Percentiles rank a stretch among this genome's conserved stretches.
phyloP scores from a whole-genome alignment of 2,888 invertebrate species.

The Coremacera marginata region DNA sequence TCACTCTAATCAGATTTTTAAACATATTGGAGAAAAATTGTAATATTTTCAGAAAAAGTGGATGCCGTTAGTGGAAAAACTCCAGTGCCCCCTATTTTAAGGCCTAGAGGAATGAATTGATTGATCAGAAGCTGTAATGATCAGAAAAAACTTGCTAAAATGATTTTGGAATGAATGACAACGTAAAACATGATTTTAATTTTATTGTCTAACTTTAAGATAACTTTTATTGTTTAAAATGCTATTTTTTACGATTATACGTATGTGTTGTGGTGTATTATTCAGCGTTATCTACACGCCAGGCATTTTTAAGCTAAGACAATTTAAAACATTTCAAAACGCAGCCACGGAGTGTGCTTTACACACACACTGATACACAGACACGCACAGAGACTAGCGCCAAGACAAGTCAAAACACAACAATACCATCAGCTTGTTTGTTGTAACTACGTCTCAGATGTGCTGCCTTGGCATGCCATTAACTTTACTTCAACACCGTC shows the following conservation, averaged over 20 bases:
- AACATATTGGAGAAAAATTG: too few relatives aligned
- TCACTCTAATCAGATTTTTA: too few relatives aligned
- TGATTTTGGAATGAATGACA: too few relatives aligned
- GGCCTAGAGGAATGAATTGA: too few relatives aligned
- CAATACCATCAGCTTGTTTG: neutral
- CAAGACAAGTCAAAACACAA: conserved; percentile 3
- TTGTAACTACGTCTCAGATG: neutral
- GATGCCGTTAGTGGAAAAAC: too few relatives aligned
- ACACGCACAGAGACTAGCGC: neutral
- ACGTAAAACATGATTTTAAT: too few relatives aligned
- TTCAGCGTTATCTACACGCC: neutral
- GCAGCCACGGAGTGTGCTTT: neutral
- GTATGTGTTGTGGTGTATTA: neutral
- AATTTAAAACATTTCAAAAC: conserved; percentile 7
- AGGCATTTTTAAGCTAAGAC: conserved; percentile 10
- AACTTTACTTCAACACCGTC: neutral
- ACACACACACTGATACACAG: neutral
- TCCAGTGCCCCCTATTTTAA: too few relatives aligned
- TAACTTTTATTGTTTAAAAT: neutral
- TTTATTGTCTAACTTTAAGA: too few relatives aligned
- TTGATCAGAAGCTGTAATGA: too few relatives aligned
- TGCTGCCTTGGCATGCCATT: neutral
- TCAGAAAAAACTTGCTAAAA: too few relatives aligned
- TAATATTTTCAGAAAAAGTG: too few relatives aligned
- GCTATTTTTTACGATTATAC: neutral